Evolutionary conservation across 1,140 invertebrate species (phyloP), one percentile per base, ranked within the genome.

Genomic region (Drosophila hydei): DNA sequence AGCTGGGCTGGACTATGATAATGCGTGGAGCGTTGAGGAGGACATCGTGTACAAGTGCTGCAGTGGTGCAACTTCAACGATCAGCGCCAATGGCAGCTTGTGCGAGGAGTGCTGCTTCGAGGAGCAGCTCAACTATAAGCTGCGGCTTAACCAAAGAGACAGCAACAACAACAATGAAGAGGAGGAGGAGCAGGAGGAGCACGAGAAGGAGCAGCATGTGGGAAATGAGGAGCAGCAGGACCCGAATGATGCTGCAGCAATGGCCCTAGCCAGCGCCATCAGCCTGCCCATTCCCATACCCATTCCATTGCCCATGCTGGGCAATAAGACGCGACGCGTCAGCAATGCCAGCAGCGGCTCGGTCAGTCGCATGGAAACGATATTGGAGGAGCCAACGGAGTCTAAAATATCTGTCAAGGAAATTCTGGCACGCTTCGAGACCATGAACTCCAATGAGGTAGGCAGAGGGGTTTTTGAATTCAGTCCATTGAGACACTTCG

Each of bases 331-430:
- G 9, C 76, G 92, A 19, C 79, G 92, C 54, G 88, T 90, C 21
- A 92, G 92, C 79, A 93, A 93, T 75, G 93, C 92, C 79, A 94
- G 93, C 77, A 93, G 93, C 8, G 93, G 93, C 40, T 94, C 93
- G 58, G 93, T 93, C 47, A 93, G 93, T 40, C 93, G 94, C 76
- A 96, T 96, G 95, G 95, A 95, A 90, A 96, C 95, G 2, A 96
- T 96, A 33, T 93, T 95, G n/a, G 95, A 96, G 87, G 95, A 96
- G 75, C 94, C 94, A 5, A 92, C 92, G 6, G 95, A 96, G 85
- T 94, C 94, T 18, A 96, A 96, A 92, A 93, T 96, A 65, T 96
- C 95, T 62, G 96, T 96, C 27, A 95, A 95, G 73, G 95, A 96
- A 77, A 96, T 96, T 71, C 91, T 96, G 56, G 95, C 95, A 27